Evolutionary conservation across 1,140 invertebrate species (phyloP).

Genomic region (Ceratosolen solmsi): DNA sequence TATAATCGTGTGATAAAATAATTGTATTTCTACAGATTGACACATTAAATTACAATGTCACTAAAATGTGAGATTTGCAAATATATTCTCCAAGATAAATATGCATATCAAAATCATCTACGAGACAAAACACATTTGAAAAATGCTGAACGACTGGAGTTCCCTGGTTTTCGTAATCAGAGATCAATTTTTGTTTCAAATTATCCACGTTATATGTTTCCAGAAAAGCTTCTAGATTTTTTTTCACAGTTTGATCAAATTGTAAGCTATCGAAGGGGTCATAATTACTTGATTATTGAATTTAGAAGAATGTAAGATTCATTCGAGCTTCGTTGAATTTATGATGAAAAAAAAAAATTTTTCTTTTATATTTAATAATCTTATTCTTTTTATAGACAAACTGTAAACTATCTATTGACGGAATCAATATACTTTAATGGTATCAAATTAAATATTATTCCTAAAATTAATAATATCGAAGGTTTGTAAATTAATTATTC

Average conservation of each 20-base stretch:
- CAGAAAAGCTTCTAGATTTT: constrained; percentile 58
- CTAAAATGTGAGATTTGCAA: constrained; percentile 65
- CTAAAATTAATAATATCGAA: constrained; percentile 47
- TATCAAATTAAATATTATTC: constrained; percentile 57
- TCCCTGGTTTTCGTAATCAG: constrained; percentile 51
- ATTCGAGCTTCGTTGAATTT: too few species aligned
- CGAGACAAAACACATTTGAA: constrained; percentile 66
- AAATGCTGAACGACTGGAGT: constrained; percentile 51
- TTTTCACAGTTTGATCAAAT: constrained; percentile 68
- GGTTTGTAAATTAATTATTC: constrained; percentile 48
- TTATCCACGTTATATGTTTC: constrained; percentile 54
- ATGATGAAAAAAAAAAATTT: constrained; percentile 30
- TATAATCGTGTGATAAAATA: too few species aligned
- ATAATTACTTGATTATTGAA: constrained; percentile 60
- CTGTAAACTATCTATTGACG: constrained; percentile 56
- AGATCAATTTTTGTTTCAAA: constrained; percentile 70
- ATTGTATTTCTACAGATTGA: too few species aligned
- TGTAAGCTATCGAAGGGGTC: constrained; percentile 54
- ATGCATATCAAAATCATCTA: constrained; percentile 62
- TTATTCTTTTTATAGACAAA: constrained; percentile 54
- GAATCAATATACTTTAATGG: constrained; percentile 55
- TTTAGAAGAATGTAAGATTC: constrained; percentile 59
- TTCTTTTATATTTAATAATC: constrained; percentile 26
- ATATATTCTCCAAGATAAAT: constrained; percentile 59
- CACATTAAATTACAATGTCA: constrained; percentile 51